Evolutionary conservation across 2,888 invertebrate genomes (phyloP).

Genomic region (Caradrina kadenii): DNA sequence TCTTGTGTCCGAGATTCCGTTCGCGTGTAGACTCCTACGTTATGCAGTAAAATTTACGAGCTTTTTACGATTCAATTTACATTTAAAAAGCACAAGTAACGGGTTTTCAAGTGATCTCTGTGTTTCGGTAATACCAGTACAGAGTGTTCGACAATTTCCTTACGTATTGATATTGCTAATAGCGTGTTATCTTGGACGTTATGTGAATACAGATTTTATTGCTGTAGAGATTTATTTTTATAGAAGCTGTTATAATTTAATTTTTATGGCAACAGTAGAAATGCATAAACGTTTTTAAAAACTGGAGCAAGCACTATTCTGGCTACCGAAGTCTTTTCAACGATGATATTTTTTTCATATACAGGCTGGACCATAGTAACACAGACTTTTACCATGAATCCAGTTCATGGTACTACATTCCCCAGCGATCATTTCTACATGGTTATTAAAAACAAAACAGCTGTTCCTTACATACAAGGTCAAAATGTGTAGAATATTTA

Average conservation of each 20-base stretch:
- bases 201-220: conserved; percentile 44
- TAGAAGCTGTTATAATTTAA: conserved; percentile 26
- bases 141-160: conserved; percentile 68
- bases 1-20: conserved; percentile 55
- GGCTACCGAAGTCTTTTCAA: neutral
- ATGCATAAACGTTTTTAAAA: conserved; percentile 10
- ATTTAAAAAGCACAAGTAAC: conserved; percentile 81
- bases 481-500: no score
- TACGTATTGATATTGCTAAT: conserved; percentile 50
- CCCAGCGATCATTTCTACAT: no score
- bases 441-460: no score
- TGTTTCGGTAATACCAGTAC: conserved; percentile 71
- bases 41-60: conserved; percentile 76
- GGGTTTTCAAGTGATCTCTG: conserved; percentile 75
- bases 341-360: neutral
- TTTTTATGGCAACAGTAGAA: conserved; percentile 16
- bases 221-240: conserved; percentile 38
- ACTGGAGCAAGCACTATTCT: neutral
- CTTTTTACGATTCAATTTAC: conserved; percentile 83
- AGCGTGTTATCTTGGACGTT: conserved; percentile 29
- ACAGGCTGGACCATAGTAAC: no score
- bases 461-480: no score
- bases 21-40: conserved; percentile 73
- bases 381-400: no score
- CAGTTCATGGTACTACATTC: no score